Evolutionary conservation across 2,797 vertebrate genomes (phyloP), one percentile per base, ranked within the genome.

Genomic region (Characodon lateralis): DNA sequence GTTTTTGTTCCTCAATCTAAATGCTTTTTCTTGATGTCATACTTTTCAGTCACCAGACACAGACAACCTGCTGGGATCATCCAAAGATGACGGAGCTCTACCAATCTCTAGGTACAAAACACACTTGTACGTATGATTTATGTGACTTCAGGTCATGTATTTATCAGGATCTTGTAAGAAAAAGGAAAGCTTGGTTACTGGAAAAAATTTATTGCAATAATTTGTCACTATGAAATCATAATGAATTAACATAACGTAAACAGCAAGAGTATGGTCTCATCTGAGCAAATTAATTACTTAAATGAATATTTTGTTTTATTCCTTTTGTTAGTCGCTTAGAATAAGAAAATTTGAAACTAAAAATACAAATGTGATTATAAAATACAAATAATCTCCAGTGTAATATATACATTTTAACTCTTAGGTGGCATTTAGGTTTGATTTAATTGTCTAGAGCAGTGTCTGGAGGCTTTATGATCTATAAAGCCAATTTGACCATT

Each of bases 51-150:
- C 98, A 99, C 90, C 95, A 98, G 89, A 98, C 97, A 13, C 98
- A 99, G 91, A 98, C 97, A 0, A 99, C 98, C 73, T 98, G 97
- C 87, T 99, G 98, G 98, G 98, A 99, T 91, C 98, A 99, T 93
- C 98, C 98, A 71, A 99, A 98, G 95, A 99, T 99, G 98, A 98
- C 96, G 0, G 98, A 99, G 79, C 97, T 99, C 39, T 99, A 99
- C 91, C 97, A 98, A 55, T 98, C 98, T 55, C 95, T 99, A 66
- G 97, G 98, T 99, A 93, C 93, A 96, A 76, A 63, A 71, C 83
- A 81, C 24, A 59, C 50, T 9, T 10, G 50, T 31, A 46, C 83
- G 81, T 71, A 5, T 61, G 26, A 66, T 24, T 68, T 24, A 43
- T 68, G 18, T 28, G 39, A 59, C 56, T 80, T 51, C 14, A 24